Base-by-base conservation (phyloP, 1,140 invertebrate genomes). In the Dreissena rostriformis region DNA sequence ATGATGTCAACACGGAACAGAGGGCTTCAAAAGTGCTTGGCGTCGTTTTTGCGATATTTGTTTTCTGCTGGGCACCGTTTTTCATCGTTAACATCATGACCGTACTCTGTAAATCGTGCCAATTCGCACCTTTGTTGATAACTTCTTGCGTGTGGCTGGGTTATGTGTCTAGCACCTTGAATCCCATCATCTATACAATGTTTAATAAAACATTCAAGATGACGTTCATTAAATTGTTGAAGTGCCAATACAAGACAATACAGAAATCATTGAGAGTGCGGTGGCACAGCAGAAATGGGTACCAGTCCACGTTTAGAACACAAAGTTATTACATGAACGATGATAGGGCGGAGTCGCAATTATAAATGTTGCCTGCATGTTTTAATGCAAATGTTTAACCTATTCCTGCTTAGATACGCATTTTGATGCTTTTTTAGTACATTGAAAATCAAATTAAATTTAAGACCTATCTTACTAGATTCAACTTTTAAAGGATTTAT, bases 1-100 rank as follows among this genome's bases (percentile, higher is more conserved):
- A 90, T 51, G 84, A 90, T 70, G 92, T 93, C 19, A 86, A 89
- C 63, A 98, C 97, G 88, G 98, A 99, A 93, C 97, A 98, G 93
- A 98, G 98, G 94, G 98, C 98, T 67, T 97, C 98, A 4, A 96
- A 93, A 89, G 93, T 94, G 22, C 90, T 94, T 19, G 92, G 92
- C 10, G 91, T 94, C 11, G 92, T 94, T 19, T 93, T 94, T 85
- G 88, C 86, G 15, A 90, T 93, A 39, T 94, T 94, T 82, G 88
- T 93, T 11, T 83, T 93, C 11, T 92, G 91, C 81, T 94, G 93
- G 93, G 91, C 91, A 2, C 93, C 93, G 66, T 94, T 94, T 88
- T 94, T 94, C 80, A 86, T 93, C 55, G 87, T 91, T 22, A 94
- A 93, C 86, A 90, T 93, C 22, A 86, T 92, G 61, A 90, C 89